Evolutionary conservation across 2,797 vertebrate genomes (phyloP).

Genomic region (Apogon talboti): DNA sequence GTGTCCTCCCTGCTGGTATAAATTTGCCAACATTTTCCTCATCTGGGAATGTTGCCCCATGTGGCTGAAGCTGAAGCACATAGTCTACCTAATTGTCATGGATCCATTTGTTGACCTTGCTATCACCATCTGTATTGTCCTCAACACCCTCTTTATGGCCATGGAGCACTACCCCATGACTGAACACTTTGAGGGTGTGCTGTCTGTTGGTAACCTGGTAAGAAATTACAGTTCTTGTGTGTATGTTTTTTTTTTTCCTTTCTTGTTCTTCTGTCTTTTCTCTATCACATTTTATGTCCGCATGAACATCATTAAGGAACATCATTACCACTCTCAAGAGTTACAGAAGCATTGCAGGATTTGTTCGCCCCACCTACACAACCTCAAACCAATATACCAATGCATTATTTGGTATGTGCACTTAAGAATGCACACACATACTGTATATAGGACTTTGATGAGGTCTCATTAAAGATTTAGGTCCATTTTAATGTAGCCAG

Average conservation of each 20-base stretch:
- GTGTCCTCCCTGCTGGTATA: slow-evolving; percentile 98
- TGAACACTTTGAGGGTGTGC: slow-evolving; percentile 84
- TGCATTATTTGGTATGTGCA: slow-evolving; percentile 66
- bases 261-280: slow-evolving; percentile 1
- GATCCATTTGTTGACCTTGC: slow-evolving; percentile 98
- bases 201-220: slow-evolving; percentile 94
- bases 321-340: slow-evolving; percentile 33
- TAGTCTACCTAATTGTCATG: slow-evolving; percentile 95
- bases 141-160: slow-evolving; percentile 98
- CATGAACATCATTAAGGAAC: slow-evolving; percentile 7
- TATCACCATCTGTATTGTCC: slow-evolving; percentile 98
- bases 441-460: slow-evolving; percentile 61
- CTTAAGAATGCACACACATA: slow-evolving; percentile 57
- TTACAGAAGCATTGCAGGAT: slow-evolving; percentile 52
- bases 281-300: slow-evolving; percentile 16
- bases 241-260: background rate
- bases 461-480: slow-evolving; percentile 80
- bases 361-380: slow-evolving; percentile 41
- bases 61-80: slow-evolving; percentile 96
- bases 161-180: slow-evolving; percentile 99
- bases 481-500: slow-evolving; percentile 74
- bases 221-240: slow-evolving; percentile 61
- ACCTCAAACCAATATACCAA: slow-evolving; percentile 61
- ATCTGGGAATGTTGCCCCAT: slow-evolving; percentile 96
- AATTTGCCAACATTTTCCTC: slow-evolving; percentile 93